Percentiles rank a stretch among this genome's conserved stretches.
Evolutionary conservation across 2,888 invertebrate genomes (phyloP).

Genomic region (Meta bourneti): DNA sequence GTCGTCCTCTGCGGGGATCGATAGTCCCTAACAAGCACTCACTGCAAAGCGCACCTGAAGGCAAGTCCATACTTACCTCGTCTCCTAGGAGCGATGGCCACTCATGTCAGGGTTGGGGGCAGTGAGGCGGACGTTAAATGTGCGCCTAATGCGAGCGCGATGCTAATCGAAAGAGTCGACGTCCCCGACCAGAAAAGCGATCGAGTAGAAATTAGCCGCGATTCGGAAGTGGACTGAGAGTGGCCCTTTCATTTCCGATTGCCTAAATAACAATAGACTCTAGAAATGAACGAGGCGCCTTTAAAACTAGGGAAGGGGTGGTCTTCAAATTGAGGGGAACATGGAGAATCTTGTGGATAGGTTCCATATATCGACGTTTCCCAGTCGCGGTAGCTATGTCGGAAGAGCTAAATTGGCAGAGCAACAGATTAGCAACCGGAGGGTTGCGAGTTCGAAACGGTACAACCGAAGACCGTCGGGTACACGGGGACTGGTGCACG

Average conservation of each 20-base stretch:
- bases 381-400: background rate
- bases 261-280: constrained; percentile 63
- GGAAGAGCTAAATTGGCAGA: background rate
- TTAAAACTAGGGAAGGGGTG: constrained; percentile 43
- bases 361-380: background rate
- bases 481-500: too few relatives aligned
- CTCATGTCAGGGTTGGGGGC: background rate
- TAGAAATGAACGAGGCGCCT: constrained; percentile 65
- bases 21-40: constrained; percentile 21
- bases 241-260: constrained; percentile 67
- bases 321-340: constrained; percentile 27
- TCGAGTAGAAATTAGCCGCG: constrained; percentile 66
- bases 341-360: background rate
- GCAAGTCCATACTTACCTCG: constrained; percentile 1
- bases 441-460: too few relatives aligned
- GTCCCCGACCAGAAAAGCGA: constrained; percentile 36
- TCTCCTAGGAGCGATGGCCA: constrained; percentile 39
- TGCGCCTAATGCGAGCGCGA: constrained; percentile 32
- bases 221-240: constrained; percentile 64
- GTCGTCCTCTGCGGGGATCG: background rate
- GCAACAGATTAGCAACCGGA: too few relatives aligned
- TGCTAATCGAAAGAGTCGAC: constrained; percentile 62
- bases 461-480: too few relatives aligned
- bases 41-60: constrained; percentile 24
- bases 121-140: constrained; percentile 16